Evolutionary conservation across 1,140 invertebrate species (phyloP).

Genomic region (Penaeus japonicus): DNA sequence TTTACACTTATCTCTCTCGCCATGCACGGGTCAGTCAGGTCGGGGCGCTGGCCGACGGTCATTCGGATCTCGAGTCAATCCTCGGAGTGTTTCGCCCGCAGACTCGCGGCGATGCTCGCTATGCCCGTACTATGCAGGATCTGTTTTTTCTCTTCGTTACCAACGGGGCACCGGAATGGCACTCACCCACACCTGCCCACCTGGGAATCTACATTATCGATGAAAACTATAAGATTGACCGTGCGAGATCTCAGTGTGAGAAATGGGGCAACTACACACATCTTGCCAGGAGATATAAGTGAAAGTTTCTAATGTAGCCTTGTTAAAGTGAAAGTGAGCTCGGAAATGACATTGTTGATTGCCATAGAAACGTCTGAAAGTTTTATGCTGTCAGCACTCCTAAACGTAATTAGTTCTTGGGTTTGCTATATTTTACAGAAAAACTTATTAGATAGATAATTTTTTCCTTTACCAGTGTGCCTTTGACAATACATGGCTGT

Average conservation of each 20-base stretch:
- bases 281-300: conserved; percentile 21
- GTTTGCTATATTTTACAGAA: too few relatives aligned
- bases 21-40: conserved; percentile 16
- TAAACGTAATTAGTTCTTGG: too few relatives aligned
- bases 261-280: conserved; percentile 33
- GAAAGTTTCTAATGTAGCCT: neutral
- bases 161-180: conserved; percentile 65
- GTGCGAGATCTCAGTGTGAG: conserved; percentile 21
- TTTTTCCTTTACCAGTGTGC: too few relatives aligned
- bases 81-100: conserved; percentile 77
- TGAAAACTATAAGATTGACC: neutral
- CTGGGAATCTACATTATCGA: conserved; percentile 50
- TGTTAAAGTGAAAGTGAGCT: neutral
- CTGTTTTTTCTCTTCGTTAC: conserved; percentile 83
- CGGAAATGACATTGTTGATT: too few relatives aligned
- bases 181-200: conserved; percentile 61
- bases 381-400: too few relatives aligned
- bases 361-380: too few relatives aligned
- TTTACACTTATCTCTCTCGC: conserved; percentile 35
- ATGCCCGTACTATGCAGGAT: conserved; percentile 79
- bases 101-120: conserved; percentile 75
- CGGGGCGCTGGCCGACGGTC: conserved; percentile 68
- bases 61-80: conserved; percentile 79
- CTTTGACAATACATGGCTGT: too few relatives aligned
- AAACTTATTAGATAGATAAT: too few relatives aligned